Base-by-base conservation (phyloP, 2,113 vertebrate species). In the Orthochromis indermauri region DNA sequence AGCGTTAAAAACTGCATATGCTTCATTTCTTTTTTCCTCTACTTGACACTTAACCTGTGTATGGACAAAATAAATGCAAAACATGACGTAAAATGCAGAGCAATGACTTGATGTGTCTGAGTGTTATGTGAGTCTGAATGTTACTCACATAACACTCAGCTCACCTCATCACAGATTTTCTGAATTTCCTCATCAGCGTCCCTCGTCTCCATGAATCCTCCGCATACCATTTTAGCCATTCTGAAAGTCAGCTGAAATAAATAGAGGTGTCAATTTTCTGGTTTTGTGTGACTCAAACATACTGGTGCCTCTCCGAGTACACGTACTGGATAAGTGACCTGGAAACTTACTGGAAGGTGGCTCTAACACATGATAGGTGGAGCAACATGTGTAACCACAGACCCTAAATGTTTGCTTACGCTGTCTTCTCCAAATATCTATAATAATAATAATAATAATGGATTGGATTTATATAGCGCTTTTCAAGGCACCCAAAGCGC, bases 121-220 rank as follows among this genome's bases (percentile, higher is more conserved):
- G 14, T 61, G 28, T 17, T 61, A 61, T 17, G 57, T 31, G 1
- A n/a, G 19, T 66, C 10, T 37, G 33, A 68, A 68, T 68, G 19
- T 37, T 37, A 68, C 26, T 59, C 26, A 59, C 55, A 59, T 59
- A 59, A 59, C 5, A 59, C 55, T 28, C 3, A 19, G 17, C 97
- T 96, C 85, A 97, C 97, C 92, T 85, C 0, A 1, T 97, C 3
- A 40, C 33, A 95, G 6, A 98, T 88, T 5, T 83, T 10, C 90
- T 40, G 11, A 40, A 68, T 68, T 21, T 68, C 63, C 33, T 68
- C 33, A 68, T 40, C 63, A 37, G 61, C 10, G 1, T 2, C 2
- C 61, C 61, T 68, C 4, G 0, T 37, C 19, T 21, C 0, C 19
- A n/a, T 68, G 33, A 68, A 68, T 68, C 19, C 63, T 68, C 1